Evolutionary conservation across 2,888 invertebrate species (phyloP), one percentile per base, ranked within the genome.

Genomic region (Globia sparganii): DNA sequence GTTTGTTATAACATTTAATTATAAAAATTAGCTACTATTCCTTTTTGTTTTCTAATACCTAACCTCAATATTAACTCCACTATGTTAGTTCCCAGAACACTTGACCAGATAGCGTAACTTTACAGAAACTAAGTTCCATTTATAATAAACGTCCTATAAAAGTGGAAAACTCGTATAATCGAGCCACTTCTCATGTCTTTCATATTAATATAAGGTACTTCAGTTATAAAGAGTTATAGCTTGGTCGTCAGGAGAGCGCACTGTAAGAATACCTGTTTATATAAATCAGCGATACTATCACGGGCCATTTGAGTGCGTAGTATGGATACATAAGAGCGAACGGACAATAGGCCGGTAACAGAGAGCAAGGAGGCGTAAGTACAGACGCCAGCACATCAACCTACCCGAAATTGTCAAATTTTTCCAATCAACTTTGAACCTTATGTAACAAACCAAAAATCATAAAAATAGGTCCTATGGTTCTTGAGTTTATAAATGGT

Each of bases 271-370:
- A 68, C 56, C 67, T 46, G 68, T 81, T 81, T 76, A 56, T 56
- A 72, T 67, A 84, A 85, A 75, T 76, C 67, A 65, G 67, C 62
- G 53, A 72, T 80, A 58, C 75, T 78, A 82, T 81, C 82, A 82
- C 68, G 81, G 73, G 71, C 84, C 84, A 84, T 89, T 89, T 81
- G 76, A 80, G 74, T 61, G 71, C 72, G 74, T 72, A 84, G 80
- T 88, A 84, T 81, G 77, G 69, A 72, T 79, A 78, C 75, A 85
- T 84, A 86, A 77, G 82, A 75, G 66, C 72, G 65, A 70, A 73
- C 78, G 78, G 84, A 85, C 83, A 86, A 88, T 83, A 79, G 73
- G 49, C 31, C 75, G 70, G 81, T 84, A 86, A 89, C 86, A 83
- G 80, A 82, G 87, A 81, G 81, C 73, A 83, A 74, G 64, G 56